Base-by-base conservation (phyloP, 1,140 invertebrate genomes). In the Drosophila tsacasi region DNA sequence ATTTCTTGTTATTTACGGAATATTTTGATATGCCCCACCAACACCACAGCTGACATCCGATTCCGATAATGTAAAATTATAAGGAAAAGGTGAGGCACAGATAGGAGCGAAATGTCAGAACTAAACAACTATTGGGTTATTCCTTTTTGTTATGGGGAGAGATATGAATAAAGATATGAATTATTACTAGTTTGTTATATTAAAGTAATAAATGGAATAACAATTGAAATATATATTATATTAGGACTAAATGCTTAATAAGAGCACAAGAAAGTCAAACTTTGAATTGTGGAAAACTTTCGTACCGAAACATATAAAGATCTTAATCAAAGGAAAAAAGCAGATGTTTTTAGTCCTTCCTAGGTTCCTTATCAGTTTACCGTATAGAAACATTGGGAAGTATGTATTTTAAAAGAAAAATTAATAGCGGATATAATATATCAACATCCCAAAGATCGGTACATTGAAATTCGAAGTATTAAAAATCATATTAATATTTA, bases 1-100 rank as follows among this genome's bases (percentile, higher is more conserved):
- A 78, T 78, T 78, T 78, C 74, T 69, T 68, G 75, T 78, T 78
- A 69, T 62, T 77, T 61, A 55, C 76, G 75, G 73, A 67, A 76
- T 76, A 67, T 75, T 75, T 74, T 71, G 69, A 75, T 75, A 64
- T 27, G 25, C 27, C 35, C 35, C 42, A 52, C 27, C 50, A 52
- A 25, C 23, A 27, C 52, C 52, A 35, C 30, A 55, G n/a, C 32
- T 44, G 74, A 61, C 75, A 61, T 37, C 40, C 58, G 27, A 69
- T 50, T 52, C 19, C 23, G 75, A 77, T 77, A 68, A 37, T 77
- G 75, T 77, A 61, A 68, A 69, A 46, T 49, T 23, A 35, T 17
- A 65, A 25, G 37, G 17, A 66, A 76, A 64, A 23, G 23, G 52
- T 42, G 50, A 44, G 39, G 71, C 25, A 9, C 2, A 40, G 71